These are phyloP conservation scores for Clusia tigrina DNA, from an alignment of 2,888 invertebrate genomes.

Conservation along the genomic window DNA sequence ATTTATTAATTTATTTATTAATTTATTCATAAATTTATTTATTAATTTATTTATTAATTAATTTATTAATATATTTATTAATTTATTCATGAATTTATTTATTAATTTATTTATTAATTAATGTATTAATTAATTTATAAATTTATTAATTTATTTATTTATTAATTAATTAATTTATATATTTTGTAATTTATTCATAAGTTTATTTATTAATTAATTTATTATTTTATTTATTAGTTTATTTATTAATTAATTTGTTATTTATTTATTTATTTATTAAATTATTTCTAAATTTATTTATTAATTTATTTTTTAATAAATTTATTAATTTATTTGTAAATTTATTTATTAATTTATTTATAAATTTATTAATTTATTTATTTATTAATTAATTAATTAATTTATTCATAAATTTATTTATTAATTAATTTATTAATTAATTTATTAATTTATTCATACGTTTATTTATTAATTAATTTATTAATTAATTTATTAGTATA, in stretches of 20 bases:
- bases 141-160: neutral
- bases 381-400: no score
- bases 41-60: neutral
- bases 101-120: neutral
- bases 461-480: no score
- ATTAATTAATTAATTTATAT: neutral
- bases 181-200: neutral
- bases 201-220: neutral
- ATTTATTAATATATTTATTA: neutral
- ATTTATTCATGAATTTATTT: neutral
- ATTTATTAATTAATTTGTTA: neutral
- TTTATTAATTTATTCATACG: no score
- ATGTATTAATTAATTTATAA: neutral
- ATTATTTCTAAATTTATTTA: no score
- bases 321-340: no score
- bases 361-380: no score
- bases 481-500: no score
- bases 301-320: no score
- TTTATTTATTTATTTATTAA: no score
- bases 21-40: neutral
- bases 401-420: no score
- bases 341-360: no score
- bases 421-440: no score
- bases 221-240: neutral
- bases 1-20: slow-evolving; percentile 1